phyloP scores from a whole-genome alignment of 2,888 invertebrate genomes.

The Ochlodes sylvanus region DNA sequence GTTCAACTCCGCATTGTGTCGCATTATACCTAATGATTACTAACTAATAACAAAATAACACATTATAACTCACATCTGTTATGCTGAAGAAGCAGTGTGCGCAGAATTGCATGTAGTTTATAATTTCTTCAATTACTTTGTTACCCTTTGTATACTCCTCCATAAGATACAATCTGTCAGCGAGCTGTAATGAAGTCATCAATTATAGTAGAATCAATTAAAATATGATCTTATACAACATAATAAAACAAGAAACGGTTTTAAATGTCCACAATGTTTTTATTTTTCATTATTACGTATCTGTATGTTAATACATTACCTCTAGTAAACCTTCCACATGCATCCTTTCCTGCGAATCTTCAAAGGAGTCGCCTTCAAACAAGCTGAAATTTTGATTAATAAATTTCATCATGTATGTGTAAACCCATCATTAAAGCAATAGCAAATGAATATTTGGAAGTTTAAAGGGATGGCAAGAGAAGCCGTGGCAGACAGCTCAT shows the following conservation, averaged over 20 bases:
- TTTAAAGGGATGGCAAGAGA: no score
- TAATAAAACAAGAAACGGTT: no score
- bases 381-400: no score
- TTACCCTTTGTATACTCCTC: constrained; percentile 56
- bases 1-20: no score
- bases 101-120: constrained; percentile 58
- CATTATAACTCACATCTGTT: constrained; percentile 57
- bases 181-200: constrained; percentile 47
- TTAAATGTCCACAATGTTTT: no score
- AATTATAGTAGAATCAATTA: no score
- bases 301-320: constrained; percentile 46
- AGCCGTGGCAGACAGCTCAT: no score
- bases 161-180: constrained; percentile 54
- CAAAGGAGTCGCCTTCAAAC: not conserved
- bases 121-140: constrained; percentile 54
- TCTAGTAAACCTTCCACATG: constrained; percentile 62
- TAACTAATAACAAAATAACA: no score
- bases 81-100: constrained; percentile 60
- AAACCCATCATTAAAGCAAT: no score
- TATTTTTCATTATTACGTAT: not conserved
- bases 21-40: no score
- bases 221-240: not conserved
- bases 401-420: no score
- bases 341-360: constrained; percentile 42
- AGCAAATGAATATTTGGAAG: no score